Evolutionary conservation across 2,113 vertebrate genomes (phyloP).

Genomic region (Eudyptes chrysolophus): DNA sequence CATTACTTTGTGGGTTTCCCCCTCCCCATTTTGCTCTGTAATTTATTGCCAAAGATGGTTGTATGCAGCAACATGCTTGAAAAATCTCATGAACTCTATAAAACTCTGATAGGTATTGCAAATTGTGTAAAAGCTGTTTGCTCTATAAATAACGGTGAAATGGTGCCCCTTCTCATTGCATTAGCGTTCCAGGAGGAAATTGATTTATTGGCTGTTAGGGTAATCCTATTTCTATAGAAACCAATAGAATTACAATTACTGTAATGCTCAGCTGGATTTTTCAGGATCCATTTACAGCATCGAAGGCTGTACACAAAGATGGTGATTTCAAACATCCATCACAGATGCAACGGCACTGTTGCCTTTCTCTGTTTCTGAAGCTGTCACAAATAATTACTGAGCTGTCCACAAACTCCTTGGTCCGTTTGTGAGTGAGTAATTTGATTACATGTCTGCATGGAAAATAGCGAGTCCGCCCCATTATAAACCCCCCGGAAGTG

Average conservation of each 20-base stretch:
- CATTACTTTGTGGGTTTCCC: neutral
- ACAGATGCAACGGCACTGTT: neutral
- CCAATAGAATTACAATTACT: slow-evolving; percentile 16
- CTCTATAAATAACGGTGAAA: slow-evolving; percentile 47
- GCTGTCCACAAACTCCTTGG: neutral
- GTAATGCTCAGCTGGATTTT: neutral
- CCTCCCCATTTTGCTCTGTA: neutral
- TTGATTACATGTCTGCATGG: slow-evolving; percentile 6
- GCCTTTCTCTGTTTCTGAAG: neutral
- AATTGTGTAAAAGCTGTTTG: slow-evolving; percentile 55
- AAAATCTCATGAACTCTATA: slow-evolving; percentile 46
- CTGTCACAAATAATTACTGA: slow-evolving; percentile 12
- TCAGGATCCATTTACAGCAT: slow-evolving; percentile 1
- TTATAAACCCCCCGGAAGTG: neutral
- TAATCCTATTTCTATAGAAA: slow-evolving; percentile 22
- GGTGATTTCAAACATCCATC: slow-evolving; percentile 4
- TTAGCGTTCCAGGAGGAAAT: neutral
- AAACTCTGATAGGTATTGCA: slow-evolving; percentile 55
- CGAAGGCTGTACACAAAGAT: neutral
- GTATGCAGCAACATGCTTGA: slow-evolving; percentile 18
- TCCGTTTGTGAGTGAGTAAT: slow-evolving; percentile 14
- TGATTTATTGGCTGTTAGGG: slow-evolving; percentile 54
- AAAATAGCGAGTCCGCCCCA: neutral
- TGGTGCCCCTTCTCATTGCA: slow-evolving; percentile 3
- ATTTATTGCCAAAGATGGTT: slow-evolving; percentile 9